Percentiles rank a stretch among this genome's conserved stretches.
These are phyloP conservation scores for Drosophila navojoa DNA, from an alignment of 1,140 invertebrate genomes.

Conservation along the genomic window DNA sequence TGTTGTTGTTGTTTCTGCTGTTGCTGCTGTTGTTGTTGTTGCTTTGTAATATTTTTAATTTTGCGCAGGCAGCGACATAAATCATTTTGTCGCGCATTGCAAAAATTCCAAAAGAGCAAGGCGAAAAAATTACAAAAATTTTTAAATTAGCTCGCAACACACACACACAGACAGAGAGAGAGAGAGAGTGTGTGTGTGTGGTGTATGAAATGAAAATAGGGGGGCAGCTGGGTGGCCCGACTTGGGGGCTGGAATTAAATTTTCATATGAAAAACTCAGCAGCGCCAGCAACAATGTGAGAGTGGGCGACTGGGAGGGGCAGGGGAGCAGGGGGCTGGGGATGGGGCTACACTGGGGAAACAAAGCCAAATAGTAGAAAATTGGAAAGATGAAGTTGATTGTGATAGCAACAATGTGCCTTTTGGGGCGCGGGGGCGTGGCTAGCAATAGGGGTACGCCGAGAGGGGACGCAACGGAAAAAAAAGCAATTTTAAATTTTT, in stretches of 20 bases:
- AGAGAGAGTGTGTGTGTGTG: not conserved
- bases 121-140: constrained; percentile 82
- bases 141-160: constrained; percentile 79
- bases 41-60: constrained; percentile 81
- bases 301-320: not conserved
- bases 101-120: constrained; percentile 81
- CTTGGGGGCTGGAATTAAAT: constrained; percentile 67
- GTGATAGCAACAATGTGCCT: constrained; percentile 62
- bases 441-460: constrained; percentile 6
- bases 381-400: constrained; percentile 80
- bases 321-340: too few species aligned
- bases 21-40: constrained; percentile 41
- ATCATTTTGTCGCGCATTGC: constrained; percentile 83
- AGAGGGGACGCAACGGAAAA: constrained; percentile 51
- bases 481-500: constrained; percentile 82
- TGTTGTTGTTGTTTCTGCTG: constrained; percentile 34
- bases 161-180: constrained; percentile 1
- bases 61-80: constrained; percentile 80
- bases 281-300: constrained; percentile 37
- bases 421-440: constrained; percentile 1
- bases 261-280: constrained; percentile 76
- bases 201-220: constrained; percentile 4
- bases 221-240: constrained; percentile 16
- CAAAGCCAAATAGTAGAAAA: constrained; percentile 82
- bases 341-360: constrained; percentile 18